phyloP scores from a whole-genome alignment of 2,113 vertebrate species.

The Dasyprocta punctata region DNA sequence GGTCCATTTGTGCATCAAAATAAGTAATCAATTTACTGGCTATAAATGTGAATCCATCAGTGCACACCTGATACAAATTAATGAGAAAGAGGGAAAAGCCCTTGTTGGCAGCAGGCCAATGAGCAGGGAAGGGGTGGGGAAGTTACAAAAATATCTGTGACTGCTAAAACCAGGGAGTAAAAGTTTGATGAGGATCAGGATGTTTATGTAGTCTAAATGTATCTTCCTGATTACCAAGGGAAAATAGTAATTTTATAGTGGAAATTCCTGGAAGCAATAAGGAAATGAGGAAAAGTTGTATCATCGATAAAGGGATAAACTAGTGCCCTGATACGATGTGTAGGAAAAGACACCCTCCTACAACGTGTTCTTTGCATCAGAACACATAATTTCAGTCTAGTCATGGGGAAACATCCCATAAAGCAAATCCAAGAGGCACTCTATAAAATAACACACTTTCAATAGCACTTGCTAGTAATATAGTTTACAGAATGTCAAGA shows the following conservation, averaged over 20 bases:
- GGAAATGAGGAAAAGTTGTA: neutral
- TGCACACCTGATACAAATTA: neutral
- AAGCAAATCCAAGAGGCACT: neutral
- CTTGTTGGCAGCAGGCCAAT: neutral
- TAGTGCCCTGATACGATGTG: neutral
- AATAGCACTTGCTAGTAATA: neutral
- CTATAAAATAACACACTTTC: neutral
- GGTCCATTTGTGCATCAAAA: slow-evolving; percentile 5
- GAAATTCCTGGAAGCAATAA: neutral
- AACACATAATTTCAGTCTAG: neutral
- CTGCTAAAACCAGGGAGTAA: neutral
- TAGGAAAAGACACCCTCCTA: too few relatives aligned
- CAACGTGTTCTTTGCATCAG: neutral
- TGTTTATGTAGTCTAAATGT: neutral
- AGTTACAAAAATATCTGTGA: neutral
- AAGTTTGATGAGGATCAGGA: neutral
- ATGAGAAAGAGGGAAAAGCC: neutral
- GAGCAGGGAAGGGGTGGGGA: neutral
- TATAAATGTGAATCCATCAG: neutral
- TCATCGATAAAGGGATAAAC: neutral
- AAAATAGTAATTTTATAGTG: neutral
- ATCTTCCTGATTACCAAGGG: neutral
- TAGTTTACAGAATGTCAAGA: slow-evolving; percentile 28
- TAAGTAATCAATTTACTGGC: neutral
- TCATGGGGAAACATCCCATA: neutral